Conservation (phyloP, 1,140 invertebrate genomes). For the Scaptodrosophila lebanonensis region DNA sequence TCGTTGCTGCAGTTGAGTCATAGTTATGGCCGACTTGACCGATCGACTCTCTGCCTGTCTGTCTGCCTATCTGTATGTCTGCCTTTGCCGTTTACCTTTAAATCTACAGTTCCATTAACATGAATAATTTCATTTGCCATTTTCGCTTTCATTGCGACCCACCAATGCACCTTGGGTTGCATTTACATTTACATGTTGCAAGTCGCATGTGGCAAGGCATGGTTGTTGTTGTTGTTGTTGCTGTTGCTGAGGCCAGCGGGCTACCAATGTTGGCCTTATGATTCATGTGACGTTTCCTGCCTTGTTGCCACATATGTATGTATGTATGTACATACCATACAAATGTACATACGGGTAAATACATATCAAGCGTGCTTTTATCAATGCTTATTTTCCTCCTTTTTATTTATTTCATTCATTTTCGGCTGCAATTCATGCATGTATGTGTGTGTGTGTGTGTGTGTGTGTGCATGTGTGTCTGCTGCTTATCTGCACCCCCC, state of each 20-base stretch:
- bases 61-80: conserved; percentile 34
- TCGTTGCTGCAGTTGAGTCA: too few species aligned
- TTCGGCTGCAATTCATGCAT: conserved; percentile 51
- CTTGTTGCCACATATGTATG: conserved; percentile 45
- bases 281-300: conserved; percentile 45
- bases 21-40: too few species aligned
- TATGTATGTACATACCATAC: conserved; percentile 29
- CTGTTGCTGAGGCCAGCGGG: background rate
- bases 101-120: too few species aligned
- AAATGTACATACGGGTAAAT: background rate
- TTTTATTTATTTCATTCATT: conserved; percentile 29
- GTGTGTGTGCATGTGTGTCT: too few species aligned
- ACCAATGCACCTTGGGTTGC: background rate
- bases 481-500: too few species aligned
- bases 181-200: too few species aligned
- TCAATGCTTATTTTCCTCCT: too few species aligned
- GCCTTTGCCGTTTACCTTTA: conserved; percentile 38
- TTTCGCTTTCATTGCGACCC: conserved; percentile 58
- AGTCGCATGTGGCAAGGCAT: too few species aligned
- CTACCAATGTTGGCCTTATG: too few species aligned
- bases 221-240: too few species aligned
- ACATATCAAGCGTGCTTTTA: conserved; percentile 3
- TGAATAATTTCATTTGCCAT: conserved; percentile 29
- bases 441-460: conserved; percentile 21
- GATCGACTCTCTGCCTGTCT: conserved; percentile 37